Percentiles rank a stretch among this genome's conserved stretches.
phyloP scores from a whole-genome alignment of 2,113 vertebrate species.

The Paramisgurnus dabryanus region DNA sequence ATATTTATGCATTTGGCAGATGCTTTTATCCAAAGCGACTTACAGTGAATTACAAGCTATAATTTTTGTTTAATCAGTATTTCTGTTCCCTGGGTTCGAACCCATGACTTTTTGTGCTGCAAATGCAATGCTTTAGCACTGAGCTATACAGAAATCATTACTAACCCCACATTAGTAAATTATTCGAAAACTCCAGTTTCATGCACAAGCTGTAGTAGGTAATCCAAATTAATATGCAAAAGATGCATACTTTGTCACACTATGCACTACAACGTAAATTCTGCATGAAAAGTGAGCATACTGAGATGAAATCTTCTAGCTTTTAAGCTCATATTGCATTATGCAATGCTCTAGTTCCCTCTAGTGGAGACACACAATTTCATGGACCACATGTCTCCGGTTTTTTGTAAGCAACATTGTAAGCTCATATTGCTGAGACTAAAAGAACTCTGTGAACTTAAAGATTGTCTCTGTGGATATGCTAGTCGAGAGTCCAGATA shows the following conservation, averaged over 20 bases:
- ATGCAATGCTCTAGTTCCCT: constrained; percentile 58
- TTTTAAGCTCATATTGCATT: background rate
- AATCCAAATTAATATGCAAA: background rate
- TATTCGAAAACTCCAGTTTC: too few species aligned
- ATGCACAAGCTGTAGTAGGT: background rate
- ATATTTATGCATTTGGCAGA: too few species aligned
- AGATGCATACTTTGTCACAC: background rate
- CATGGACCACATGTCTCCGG: too few species aligned
- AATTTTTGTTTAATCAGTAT: too few species aligned
- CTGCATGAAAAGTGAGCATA: background rate
- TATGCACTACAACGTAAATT: too few species aligned
- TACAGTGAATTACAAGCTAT: too few species aligned
- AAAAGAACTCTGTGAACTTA: background rate
- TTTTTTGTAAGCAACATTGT: background rate
- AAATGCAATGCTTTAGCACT: too few species aligned
- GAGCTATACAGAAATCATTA: too few species aligned
- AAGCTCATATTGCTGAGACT: background rate
- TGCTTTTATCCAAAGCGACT: too few species aligned
- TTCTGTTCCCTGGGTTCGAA: too few species aligned
- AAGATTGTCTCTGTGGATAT: background rate
- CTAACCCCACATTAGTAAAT: too few species aligned
- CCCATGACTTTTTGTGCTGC: too few species aligned
- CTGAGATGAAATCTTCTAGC: background rate
- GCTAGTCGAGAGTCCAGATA: background rate
- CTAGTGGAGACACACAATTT: constrained; percentile 53